Percentiles rank a stretch among this genome's conserved stretches.
These are phyloP conservation scores for Calvadosia cruxmelitensis DNA, from an alignment of 30 jellyfish, hydroid and myxozoan genomes.

Conservation along the genomic window DNA sequence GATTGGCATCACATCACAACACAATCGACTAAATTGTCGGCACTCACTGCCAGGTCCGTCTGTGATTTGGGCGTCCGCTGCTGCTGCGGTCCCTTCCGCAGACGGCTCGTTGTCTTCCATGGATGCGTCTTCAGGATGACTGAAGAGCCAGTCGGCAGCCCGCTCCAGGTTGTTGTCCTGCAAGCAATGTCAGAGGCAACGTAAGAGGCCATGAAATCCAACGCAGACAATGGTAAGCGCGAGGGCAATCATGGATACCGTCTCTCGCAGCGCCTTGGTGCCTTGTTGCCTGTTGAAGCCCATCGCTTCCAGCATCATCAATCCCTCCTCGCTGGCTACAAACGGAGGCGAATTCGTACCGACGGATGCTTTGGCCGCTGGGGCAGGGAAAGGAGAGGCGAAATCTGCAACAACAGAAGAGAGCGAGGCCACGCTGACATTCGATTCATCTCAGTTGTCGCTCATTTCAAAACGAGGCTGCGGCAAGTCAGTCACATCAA, in stretches of 20 bases:
- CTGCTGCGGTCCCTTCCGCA: conserved; percentile 8
- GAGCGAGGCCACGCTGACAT: no score
- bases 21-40: neutral
- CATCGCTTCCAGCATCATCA: conserved; percentile 69
- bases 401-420: no score
- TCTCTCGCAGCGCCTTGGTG: conserved; percentile 55
- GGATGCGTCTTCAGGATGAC: conserved; percentile 51
- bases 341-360: no score
- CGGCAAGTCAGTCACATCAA: no score
- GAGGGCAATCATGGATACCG: no score
- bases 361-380: neutral
- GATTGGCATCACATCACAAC: neutral
- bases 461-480: no score
- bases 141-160: conserved; percentile 88
- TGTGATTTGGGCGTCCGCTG: conserved; percentile 2
- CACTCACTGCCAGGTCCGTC: conserved; percentile 81
- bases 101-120: conserved; percentile 45
- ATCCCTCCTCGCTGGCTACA: conserved; percentile 16
- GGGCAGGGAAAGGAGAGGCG: conserved; percentile 13
- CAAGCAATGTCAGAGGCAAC: no score
- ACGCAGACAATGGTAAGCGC: no score
- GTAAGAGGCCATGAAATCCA: neutral
- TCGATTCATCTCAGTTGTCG: no score
- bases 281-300: conserved; percentile 82
- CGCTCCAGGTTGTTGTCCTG: conserved; percentile 81